phyloP scores from a whole-genome alignment of 2,888 invertebrate genomes.

The Microctonus aethiopoides region DNA sequence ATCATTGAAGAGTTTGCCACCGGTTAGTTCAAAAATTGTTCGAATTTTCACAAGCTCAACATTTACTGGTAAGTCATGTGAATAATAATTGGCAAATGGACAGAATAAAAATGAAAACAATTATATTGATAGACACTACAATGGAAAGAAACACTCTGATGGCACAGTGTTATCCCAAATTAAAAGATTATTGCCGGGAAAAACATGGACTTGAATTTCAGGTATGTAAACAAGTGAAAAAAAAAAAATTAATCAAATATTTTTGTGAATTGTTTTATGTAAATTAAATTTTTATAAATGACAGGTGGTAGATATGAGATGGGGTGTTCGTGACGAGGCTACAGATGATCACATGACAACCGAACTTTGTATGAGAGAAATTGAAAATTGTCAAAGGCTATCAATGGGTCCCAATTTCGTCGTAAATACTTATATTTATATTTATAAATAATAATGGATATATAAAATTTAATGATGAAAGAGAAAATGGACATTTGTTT shows the following conservation, averaged over 20 bases:
- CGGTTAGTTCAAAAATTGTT: constrained; percentile 97
- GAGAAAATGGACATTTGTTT: constrained; percentile 5
- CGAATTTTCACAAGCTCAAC: constrained; percentile 98
- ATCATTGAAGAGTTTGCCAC: constrained; percentile 87
- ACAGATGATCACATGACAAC: constrained; percentile 99
- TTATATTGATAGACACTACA: constrained; percentile 81
- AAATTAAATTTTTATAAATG: constrained; percentile 6
- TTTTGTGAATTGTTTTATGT: not conserved
- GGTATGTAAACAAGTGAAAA: constrained; percentile 69
- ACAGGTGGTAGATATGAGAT: constrained; percentile 97
- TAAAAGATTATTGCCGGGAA: constrained; percentile 97
- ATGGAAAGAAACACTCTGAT: constrained; percentile 97
- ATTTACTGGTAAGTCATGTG: constrained; percentile 83
- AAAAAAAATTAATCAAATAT: not conserved
- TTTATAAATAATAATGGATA: too few relatives aligned
- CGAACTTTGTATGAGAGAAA: constrained; percentile 97
- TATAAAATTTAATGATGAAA: not conserved
- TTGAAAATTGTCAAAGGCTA: constrained; percentile 95
- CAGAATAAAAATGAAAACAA: too few relatives aligned
- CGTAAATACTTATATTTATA: constrained; percentile 66
- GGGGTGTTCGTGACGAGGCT: constrained; percentile 98
- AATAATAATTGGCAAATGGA: constrained; percentile 8
- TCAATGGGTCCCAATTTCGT: constrained; percentile 99
- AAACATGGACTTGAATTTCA: constrained; percentile 98
- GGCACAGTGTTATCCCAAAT: constrained; percentile 97